Evolutionary conservation across 2,113 vertebrate species (phyloP).

Genomic region (Callochromis pleurospilus): DNA sequence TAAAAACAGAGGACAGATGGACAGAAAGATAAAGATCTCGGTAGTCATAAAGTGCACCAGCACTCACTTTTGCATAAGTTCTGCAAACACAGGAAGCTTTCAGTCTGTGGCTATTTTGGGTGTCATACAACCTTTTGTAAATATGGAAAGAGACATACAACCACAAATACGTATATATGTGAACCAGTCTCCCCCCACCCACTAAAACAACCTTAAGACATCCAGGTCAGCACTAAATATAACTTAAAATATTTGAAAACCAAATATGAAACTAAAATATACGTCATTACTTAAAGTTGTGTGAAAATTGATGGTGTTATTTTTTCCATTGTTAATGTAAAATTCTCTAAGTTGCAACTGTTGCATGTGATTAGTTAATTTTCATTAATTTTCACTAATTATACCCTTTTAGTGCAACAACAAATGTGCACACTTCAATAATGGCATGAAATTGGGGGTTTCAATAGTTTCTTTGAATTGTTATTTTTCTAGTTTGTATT

Average conservation of each 20-base stretch:
- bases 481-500: neutral
- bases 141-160: neutral
- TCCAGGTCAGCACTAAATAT: neutral
- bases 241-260: neutral
- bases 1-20: neutral
- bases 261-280: neutral
- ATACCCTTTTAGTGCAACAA: neutral
- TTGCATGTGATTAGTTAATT: neutral
- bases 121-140: neutral
- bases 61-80: neutral
- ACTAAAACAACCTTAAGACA: neutral
- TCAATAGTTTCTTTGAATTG: neutral
- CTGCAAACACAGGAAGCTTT: neutral
- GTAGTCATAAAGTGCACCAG: neutral
- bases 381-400: neutral
- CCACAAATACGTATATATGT: neutral
- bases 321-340: neutral
- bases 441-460: neutral
- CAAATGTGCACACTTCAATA: neutral
- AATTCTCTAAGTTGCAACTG: neutral
- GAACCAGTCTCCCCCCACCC: neutral
- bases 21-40: neutral
- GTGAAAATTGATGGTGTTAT: neutral
- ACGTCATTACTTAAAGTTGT: neutral
- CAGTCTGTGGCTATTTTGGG: neutral